These are phyloP conservation scores for Lota lota DNA, from an alignment of 2,113 vertebrate genomes.

Conservation along the genomic window DNA sequence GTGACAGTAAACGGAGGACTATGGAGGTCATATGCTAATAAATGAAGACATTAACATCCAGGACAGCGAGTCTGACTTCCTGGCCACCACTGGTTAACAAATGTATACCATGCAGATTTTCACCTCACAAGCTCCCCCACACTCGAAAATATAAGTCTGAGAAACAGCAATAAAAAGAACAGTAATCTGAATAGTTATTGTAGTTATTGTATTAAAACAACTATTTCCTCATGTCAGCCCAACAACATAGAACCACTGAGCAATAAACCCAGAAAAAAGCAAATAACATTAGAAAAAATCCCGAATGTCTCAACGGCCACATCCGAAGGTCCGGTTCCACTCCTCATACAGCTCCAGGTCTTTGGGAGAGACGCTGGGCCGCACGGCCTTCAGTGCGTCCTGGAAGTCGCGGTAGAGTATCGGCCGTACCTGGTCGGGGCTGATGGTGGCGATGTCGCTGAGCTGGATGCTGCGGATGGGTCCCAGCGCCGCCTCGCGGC, in stretches of 20 bases:
- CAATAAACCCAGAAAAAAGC: background rate
- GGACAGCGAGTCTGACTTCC: too few relatives aligned
- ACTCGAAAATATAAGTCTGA: background rate
- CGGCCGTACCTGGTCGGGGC: constrained; percentile 84
- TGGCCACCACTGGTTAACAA: too few relatives aligned
- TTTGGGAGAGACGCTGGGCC: constrained; percentile 85
- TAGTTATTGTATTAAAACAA: too few relatives aligned
- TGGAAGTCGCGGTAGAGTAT: constrained; percentile 86
- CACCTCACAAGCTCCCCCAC: background rate
- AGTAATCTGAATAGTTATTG: background rate
- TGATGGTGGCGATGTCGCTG: constrained; percentile 85
- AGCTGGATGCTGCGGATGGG: constrained; percentile 89
- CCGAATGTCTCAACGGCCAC: constrained; percentile 74
- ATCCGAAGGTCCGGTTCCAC: constrained; percentile 93
- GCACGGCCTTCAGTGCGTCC: constrained; percentile 83
- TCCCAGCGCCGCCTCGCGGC: constrained; percentile 90
- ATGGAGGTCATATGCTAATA: too few relatives aligned
- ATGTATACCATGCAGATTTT: background rate
- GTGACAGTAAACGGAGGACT: too few relatives aligned
- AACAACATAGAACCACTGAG: background rate
- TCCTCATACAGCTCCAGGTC: constrained; percentile 90
- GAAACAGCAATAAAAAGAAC: background rate
- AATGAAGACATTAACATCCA: too few relatives aligned
- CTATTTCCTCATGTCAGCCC: background rate
- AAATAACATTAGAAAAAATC: background rate